Evolutionary conservation across 2,113 vertebrate genomes (phyloP).

Genomic region (sheep (Ovis aries)): ARS-UI_Ramb_v3.0 NC_056069.1:63873001-63873500

Average conservation of each 20-base stretch:
- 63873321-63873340: background rate
- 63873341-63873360: background rate
- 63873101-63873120: background rate
- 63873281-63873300: background rate
- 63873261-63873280: background rate
- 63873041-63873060: background rate
- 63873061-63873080: background rate
- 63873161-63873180: background rate
- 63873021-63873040: background rate
- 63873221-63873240: background rate
- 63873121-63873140: background rate
- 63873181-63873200: fast-evolving
- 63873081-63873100: background rate
- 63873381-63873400: background rate
- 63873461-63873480: background rate
- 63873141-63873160: background rate
- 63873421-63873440: background rate
- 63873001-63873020: background rate
- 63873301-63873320: background rate
- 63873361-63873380: background rate
- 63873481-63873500: background rate
- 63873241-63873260: background rate
- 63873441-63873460: background rate
- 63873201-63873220: background rate
- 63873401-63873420: background rate